Evolutionary conservation across 2,888 invertebrate species (phyloP).

Genomic region (Macroteleia sp.): DNA sequence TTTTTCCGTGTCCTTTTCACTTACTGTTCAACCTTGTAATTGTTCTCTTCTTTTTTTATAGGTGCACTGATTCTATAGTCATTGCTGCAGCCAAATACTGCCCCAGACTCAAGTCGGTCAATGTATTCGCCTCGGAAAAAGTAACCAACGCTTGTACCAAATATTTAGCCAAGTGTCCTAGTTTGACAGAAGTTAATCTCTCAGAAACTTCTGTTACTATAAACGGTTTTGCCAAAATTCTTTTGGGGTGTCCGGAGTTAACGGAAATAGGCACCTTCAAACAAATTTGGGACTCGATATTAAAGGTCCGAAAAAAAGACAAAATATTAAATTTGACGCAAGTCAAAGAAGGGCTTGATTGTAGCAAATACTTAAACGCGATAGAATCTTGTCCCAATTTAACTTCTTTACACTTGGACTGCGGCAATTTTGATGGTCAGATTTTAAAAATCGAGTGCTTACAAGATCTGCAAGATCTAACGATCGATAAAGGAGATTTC

Average conservation of each 20-base stretch:
- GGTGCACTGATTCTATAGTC: constrained; percentile 43
- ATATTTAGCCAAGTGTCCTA: constrained; percentile 35
- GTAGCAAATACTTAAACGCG: constrained; percentile 6
- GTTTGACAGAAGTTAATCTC: constrained; percentile 27
- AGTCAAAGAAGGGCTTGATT: constrained; percentile 23
- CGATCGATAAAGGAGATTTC: constrained; percentile 40
- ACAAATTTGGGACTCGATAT: constrained; percentile 45
- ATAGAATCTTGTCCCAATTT: constrained; percentile 35
- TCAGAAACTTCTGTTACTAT: constrained; percentile 38
- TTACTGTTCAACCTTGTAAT: too few species aligned
- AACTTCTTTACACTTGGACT: constrained; percentile 38
- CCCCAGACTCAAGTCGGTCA: constrained; percentile 44
- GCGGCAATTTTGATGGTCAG: constrained; percentile 15
- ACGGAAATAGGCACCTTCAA: constrained; percentile 22
- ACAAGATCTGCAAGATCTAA: constrained; percentile 16
- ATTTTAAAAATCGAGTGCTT: constrained; percentile 17
- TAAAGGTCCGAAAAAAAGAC: constrained; percentile 22
- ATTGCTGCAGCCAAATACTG: constrained; percentile 47
- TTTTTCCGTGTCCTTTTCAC: too few species aligned
- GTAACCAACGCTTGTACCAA: constrained; percentile 46
- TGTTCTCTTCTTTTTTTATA: too few species aligned
- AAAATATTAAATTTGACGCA: constrained; percentile 2
- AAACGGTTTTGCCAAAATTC: constrained; percentile 31
- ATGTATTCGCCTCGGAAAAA: constrained; percentile 38
- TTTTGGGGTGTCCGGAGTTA: constrained; percentile 33